These are phyloP conservation scores for Hydrolagus affinis DNA, from an alignment of 2,113 vertebrate species.

Conservation along the genomic window DNA sequence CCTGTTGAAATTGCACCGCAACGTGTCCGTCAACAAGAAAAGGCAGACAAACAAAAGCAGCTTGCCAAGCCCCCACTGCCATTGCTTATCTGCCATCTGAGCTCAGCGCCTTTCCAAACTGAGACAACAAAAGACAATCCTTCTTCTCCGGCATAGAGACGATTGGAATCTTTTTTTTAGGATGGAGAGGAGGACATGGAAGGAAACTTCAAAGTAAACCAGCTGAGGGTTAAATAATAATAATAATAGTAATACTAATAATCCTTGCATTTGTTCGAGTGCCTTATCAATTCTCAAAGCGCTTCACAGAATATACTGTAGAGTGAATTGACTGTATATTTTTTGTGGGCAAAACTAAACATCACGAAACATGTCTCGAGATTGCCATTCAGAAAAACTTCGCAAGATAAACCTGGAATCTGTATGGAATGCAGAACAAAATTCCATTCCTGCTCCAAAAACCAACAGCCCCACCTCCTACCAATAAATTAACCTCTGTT, in stretches of 20 bases:
- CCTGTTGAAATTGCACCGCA: neutral
- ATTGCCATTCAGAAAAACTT: too few relatives aligned
- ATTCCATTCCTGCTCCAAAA: neutral
- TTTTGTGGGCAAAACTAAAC: neutral
- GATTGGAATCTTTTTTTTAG: neutral
- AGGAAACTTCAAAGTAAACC: neutral
- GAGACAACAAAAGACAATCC: constrained; percentile 1
- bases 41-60: neutral
- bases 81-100: neutral
- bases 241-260: too few relatives aligned
- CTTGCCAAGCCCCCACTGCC: neutral
- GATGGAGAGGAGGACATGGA: neutral
- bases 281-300: too few relatives aligned
- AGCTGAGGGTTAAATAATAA: neutral
- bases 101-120: neutral
- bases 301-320: too few relatives aligned
- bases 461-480: neutral
- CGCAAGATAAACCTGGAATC: neutral
- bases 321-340: too few relatives aligned
- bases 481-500: neutral
- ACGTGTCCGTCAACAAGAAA: neutral
- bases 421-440: neutral
- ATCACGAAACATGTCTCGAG: neutral
- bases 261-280: too few relatives aligned
- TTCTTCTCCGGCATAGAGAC: neutral